Base-by-base conservation (phyloP, 2,113 vertebrate genomes). In the Spheniscus mendiculus region DNA sequence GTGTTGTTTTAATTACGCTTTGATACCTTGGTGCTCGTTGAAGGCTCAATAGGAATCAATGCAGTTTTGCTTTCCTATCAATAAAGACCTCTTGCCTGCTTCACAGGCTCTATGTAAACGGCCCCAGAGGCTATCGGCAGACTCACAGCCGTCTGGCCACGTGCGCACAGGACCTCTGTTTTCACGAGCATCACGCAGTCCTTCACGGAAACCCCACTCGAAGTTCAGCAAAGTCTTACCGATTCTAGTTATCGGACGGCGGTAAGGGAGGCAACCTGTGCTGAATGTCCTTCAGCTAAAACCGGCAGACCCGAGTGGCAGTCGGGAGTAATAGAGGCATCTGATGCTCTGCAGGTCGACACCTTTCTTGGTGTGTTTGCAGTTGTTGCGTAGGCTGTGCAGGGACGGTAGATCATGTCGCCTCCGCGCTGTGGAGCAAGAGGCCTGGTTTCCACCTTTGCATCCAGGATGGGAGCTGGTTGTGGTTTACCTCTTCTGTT, bases 1-100 rank as follows among this genome's bases (percentile, higher is more conserved):
- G 83, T 93, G 89, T 78, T 84, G 63, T 53, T 96, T 92, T 94
- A 96, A 95, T 97, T 97, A 93, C 36, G 30, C 93, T 93, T 83
- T 79, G 74, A 95, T 95, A 94, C 86, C 91, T 91, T 59, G 80
- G 66, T 88, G 90, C 79, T 97, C 8, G 9, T 87, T 38, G 59
- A 38, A 92, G 71, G 81, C 93, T 97, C 90, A 19, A 77, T 96
- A 89, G 69, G 71, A 82, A 93, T 95, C 81, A 8, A 80, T 94
- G 79, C 20, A 11, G 49, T 30, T 96, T 95, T 87, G 76, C 77
- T 92, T 97, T 79, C 93, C 77, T 85, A 70, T 97, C 93, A 89
- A 62, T 89, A 77, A 71, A 78, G 85, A 53, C 29, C 34, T 88
- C 55, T 82, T 49, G 76, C 71, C 69, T 61, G 63, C 65, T 38